Base-by-base conservation (phyloP, 2,888 invertebrate species). In the Bembecia ichneumoniformis region DNA sequence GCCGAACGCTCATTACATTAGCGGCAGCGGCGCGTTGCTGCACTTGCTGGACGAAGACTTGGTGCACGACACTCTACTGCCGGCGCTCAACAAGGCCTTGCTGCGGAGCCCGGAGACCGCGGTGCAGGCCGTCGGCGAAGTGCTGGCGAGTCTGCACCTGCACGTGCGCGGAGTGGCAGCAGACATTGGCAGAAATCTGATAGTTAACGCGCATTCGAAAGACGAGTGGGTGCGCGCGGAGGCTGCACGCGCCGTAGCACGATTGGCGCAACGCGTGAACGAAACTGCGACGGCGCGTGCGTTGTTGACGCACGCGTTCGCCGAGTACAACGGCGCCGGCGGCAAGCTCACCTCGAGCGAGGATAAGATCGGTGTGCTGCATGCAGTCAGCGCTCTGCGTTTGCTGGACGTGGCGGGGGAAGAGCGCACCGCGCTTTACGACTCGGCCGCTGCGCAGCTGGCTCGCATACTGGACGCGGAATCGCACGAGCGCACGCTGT, bases 51-150 rank as follows among this genome's bases (percentile, higher is more conserved):
- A 82, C 14, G 87, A 90, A 53, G 88, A 89, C 0, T 94, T 94
- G 48, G 95, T 97, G 62, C 91, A 93, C 64, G 89, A 88, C 46
- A 83, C 83, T 4, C 74, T 98, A 44, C 82, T 97, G 53, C 97
- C 98, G 0, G 93, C 96, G 1, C 83, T 97, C 49, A 95, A 96
- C 73, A 96, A 97, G 73, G 92, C 96, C 15, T 93, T 98, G 91
- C 86, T 99, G 28, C 87, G 99, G 48, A 97, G 95, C 80, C 98
- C 99, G 0, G 99, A 99, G 88, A 91, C 96, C 49, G 93, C 95
- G 55, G 88, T 97, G 15, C 91, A 94, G 71, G 91, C 92, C 14
- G 93, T 97, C 36, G 94, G 94, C 0, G 88, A 92, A 47, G 91
- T 97, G 52, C 77, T 97, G 17, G 88, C 89, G 5, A 91, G 91